Percentiles rank a stretch among this genome's conserved stretches.
These are phyloP conservation scores for Dolichopus griseipennis DNA, from an alignment of 2,888 invertebrate species.

Conservation along the genomic window DNA sequence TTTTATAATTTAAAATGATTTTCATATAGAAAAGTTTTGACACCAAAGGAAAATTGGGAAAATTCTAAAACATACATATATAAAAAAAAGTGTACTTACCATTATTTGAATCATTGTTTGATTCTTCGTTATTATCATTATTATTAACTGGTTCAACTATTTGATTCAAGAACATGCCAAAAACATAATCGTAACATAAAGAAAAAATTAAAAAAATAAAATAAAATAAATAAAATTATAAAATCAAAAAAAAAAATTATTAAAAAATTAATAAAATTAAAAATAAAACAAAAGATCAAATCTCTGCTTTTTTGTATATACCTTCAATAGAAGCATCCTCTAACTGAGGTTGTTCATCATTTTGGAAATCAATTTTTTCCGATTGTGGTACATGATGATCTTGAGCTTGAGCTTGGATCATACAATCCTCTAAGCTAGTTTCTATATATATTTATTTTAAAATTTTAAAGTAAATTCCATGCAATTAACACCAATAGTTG, in stretches of 20 bases:
- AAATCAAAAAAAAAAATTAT: slow-evolving; percentile 11
- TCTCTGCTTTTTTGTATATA: slow-evolving; percentile 20
- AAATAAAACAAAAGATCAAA: slow-evolving; percentile 26
- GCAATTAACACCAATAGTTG: not conserved
- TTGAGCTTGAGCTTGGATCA: slow-evolving; percentile 48
- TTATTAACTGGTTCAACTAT: slow-evolving; percentile 26
- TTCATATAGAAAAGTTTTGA: not conserved
- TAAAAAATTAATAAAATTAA: slow-evolving; percentile 17
- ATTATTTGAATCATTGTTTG: slow-evolving; percentile 10
- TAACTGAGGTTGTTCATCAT: slow-evolving; percentile 34
- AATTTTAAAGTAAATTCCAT: no score
- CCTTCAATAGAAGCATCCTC: slow-evolving; percentile 29
- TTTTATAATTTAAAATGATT: not conserved
- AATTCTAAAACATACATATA: no score
- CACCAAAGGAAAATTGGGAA: no score
- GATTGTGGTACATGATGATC: slow-evolving; percentile 31
- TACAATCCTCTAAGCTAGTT: slow-evolving; percentile 56
- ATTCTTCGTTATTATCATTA: slow-evolving; percentile 26
- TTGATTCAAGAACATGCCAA: slow-evolving; percentile 23
- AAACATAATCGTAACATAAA: slow-evolving; percentile 18
- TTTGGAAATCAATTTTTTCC: slow-evolving; percentile 34
- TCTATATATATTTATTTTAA: slow-evolving; percentile 42
- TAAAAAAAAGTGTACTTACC: slow-evolving; percentile 18
- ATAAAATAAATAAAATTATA: slow-evolving; percentile 22
- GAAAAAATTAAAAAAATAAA: slow-evolving; percentile 25